A percentile compares a stretch with the other conserved stretches of the same genome.
Conservation (phyloP, 2,888 invertebrate genomes). For the Cepaea hortensis region DNA sequence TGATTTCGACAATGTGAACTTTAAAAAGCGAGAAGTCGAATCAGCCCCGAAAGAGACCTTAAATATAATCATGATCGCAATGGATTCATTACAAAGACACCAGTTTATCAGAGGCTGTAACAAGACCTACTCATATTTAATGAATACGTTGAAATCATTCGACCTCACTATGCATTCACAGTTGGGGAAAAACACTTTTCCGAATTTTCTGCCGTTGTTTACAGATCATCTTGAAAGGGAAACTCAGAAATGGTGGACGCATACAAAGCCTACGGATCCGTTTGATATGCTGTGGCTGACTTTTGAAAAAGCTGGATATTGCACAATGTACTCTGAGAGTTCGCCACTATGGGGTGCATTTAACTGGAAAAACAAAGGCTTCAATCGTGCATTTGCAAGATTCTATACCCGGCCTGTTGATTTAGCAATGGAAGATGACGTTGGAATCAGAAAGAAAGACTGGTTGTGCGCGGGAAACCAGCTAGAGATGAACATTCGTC, state of each 20-base stretch:
- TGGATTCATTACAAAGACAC: conserved; percentile 89
- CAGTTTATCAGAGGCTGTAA: conserved; percentile 91
- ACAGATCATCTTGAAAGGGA: conserved; percentile 66
- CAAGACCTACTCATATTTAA: conserved; percentile 80
- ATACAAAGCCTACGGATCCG: conserved; percentile 57
- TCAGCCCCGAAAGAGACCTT: conserved; percentile 70
- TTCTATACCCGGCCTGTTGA: conserved; percentile 88
- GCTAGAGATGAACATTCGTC: conserved; percentile 83
- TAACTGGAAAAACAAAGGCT: conserved; percentile 86
- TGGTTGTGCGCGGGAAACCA: conserved; percentile 82
- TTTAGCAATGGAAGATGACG: conserved; percentile 78
- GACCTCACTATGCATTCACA: conserved; percentile 93
- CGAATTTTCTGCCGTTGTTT: conserved; percentile 89
- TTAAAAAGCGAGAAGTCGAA: conserved; percentile 45
- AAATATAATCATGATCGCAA: conserved; percentile 87
- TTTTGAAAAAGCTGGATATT: conserved; percentile 84
- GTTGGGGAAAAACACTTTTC: conserved; percentile 95
- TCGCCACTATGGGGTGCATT: conserved; percentile 87
- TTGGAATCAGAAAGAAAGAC: conserved; percentile 60
- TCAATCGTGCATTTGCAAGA: conserved; percentile 86
- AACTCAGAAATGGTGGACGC: conserved; percentile 53
- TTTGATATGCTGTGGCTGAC: conserved; percentile 90
- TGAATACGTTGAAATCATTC: conserved; percentile 82
- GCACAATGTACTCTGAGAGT: conserved; percentile 90
- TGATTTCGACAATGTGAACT: conserved; percentile 41